phyloP scores from a whole-genome alignment of 2,797 vertebrate species.

The Danio jaintianensis region DNA sequence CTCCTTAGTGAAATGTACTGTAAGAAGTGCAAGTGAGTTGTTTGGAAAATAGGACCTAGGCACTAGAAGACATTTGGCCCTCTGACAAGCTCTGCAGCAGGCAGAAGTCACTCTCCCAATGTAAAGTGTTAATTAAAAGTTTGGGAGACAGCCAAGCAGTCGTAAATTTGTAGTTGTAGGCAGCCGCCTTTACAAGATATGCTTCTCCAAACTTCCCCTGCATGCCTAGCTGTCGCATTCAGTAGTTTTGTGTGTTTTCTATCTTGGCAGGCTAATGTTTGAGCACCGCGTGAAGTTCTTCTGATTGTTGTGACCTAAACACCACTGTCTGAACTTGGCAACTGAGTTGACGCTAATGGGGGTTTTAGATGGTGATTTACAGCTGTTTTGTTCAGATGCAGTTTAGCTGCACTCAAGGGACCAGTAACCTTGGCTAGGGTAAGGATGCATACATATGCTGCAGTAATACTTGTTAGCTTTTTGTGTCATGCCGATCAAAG shows the following conservation, averaged over 20 bases:
- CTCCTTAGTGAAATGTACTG: neutral
- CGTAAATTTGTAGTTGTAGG: slow-evolving; percentile 45
- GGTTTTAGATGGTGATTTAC: slow-evolving; percentile 35
- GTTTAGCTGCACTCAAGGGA: neutral
- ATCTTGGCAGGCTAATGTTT: neutral
- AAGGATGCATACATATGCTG: neutral
- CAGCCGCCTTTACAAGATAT: slow-evolving; percentile 38
- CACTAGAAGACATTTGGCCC: slow-evolving; percentile 14
- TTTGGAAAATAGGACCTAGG: neutral
- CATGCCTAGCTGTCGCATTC: neutral
- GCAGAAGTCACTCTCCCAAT: slow-evolving; percentile 39
- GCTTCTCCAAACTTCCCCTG: slow-evolving; percentile 6
- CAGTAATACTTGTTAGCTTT: slow-evolving; percentile 16
- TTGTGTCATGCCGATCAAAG: slow-evolving; percentile 51
- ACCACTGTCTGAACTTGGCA: slow-evolving; percentile 32
- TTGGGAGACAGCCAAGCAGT: slow-evolving; percentile 43
- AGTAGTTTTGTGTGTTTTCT: neutral
- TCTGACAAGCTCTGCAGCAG: slow-evolving; percentile 33
- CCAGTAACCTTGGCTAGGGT: neutral
- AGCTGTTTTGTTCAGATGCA: slow-evolving; percentile 32
- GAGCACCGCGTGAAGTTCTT: slow-evolving; percentile 19
- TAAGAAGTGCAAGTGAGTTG: neutral
- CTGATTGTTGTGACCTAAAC: slow-evolving; percentile 35
- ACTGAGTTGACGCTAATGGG: neutral
- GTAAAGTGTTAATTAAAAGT: slow-evolving; percentile 60